Base-by-base conservation (phyloP, 2,113 vertebrate species). In the Puntigrus tetrazona region DNA sequence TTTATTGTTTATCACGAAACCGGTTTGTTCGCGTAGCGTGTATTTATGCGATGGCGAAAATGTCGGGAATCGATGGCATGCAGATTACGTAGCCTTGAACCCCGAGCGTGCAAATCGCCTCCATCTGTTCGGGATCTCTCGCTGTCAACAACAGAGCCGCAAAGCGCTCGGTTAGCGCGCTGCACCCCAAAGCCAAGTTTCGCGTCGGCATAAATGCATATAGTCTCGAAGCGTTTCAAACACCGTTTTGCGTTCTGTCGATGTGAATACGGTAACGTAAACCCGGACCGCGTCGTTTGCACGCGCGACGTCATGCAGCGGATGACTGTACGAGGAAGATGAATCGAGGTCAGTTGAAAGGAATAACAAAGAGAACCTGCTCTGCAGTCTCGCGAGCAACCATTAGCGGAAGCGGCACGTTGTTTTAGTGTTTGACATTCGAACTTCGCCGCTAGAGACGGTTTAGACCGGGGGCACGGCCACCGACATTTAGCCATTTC, bases 301-400 rank as follows among this genome's bases (percentile, higher is more conserved):
- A 31, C 65, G 41, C 27, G 6, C 47, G 22, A 20, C 77, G 84
- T 72, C 84, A 74, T 81, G 27, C 77, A 50, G 29, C 3, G 10
- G 84, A 52, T 22, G 50, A 47, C 27, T 20, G 80, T 72, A 85
- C 45, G 29, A 77, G 77, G 43, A 86, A 79, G 69, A 75, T 47
- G 43, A 83, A 86, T 55, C 59, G 74, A 87, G 84, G 84, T 85
- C 76, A 76, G 78, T 31, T 14, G 25, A 63, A 47, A 41, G 82
- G 50, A 41, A 82, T 75, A 89, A 89, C 88, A 89, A 89, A 87
- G 84, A 86, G 84, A 47, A 76, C 29, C 76, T 34, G 84, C 77
- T 75, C 74, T 52, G 88, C 82, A 67, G 14, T 84, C 84, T 89
- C 88, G 88, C 88, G 86, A 88, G 84, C 78, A 27, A 63, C 76